A percentile compares a stretch with the other conserved stretches of the same genome.
These are phyloP conservation scores for Thumatha senex DNA, from an alignment of 2,888 invertebrate species.

Conservation along the genomic window DNA sequence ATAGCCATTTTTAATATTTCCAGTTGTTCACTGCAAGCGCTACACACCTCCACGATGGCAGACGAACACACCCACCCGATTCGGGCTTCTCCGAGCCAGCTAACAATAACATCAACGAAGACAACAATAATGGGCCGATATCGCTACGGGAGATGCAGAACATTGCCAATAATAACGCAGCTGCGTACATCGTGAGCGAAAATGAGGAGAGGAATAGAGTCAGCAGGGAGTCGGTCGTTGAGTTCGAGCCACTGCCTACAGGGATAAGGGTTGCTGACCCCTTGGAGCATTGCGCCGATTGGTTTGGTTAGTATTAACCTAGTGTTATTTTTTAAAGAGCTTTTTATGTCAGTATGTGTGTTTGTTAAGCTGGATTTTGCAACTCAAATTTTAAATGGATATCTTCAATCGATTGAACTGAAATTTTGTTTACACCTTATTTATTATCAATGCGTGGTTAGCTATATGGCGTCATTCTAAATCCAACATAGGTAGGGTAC, in stretches of 20 bases:
- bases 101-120: conserved; percentile 76
- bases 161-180: conserved; percentile 82
- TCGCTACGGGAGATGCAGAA: conserved; percentile 82
- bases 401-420: too few relatives aligned
- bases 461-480: too few relatives aligned
- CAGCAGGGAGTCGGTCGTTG: conserved; percentile 72
- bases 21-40: conserved; percentile 75
- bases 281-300: conserved; percentile 68
- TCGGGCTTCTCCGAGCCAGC: conserved; percentile 73
- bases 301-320: conserved; percentile 66
- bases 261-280: conserved; percentile 66
- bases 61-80: conserved; percentile 69
- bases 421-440: too few relatives aligned
- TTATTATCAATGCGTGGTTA: too few relatives aligned
- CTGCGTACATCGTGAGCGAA: conserved; percentile 78
- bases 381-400: too few relatives aligned
- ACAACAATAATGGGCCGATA: conserved; percentile 83
- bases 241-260: conserved; percentile 71
- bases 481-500: too few relatives aligned
- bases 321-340: neutral
- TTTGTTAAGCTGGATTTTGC: too few relatives aligned
- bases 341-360: neutral
- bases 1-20: neutral
- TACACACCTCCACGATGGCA: conserved; percentile 68
- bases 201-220: conserved; percentile 74